Evolutionary conservation across 1,140 invertebrate genomes (phyloP).

Genomic region (Anoplolepis gracilipes): DNA sequence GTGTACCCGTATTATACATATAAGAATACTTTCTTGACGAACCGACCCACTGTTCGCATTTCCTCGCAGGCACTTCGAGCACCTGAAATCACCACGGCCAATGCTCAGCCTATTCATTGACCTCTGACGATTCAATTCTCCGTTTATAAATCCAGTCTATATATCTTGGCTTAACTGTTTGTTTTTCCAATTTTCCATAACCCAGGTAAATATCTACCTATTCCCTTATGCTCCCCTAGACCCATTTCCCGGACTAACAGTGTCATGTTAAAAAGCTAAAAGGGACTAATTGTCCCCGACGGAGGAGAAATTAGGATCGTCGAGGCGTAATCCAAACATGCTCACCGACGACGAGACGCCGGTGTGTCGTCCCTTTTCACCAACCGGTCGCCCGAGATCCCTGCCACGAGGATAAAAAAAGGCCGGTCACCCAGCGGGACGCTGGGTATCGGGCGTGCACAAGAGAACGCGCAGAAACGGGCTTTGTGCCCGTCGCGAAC

Average conservation of each 20-base stretch:
- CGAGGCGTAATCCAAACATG: conserved; percentile 66
- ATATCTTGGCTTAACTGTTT: conserved; percentile 58
- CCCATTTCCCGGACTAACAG: conserved; percentile 22
- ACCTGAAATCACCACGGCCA: conserved; percentile 65
- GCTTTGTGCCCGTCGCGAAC: conserved; percentile 40
- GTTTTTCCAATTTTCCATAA: conserved; percentile 73
- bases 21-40: conserved; percentile 38
- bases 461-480: background rate
- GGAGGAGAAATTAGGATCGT: conserved; percentile 69
- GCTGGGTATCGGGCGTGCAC: conserved; percentile 52
- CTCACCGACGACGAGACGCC: conserved; percentile 10
- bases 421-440: conserved; percentile 66
- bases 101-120: conserved; percentile 46
- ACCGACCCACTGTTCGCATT: conserved; percentile 4
- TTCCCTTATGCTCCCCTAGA: background rate
- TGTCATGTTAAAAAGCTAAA: conserved; percentile 56
- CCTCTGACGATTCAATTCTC: conserved; percentile 71
- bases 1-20: conserved; percentile 1
- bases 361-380: conserved; percentile 52
- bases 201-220: conserved; percentile 58
- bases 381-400: conserved; percentile 15
- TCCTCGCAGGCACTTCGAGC: conserved; percentile 30
- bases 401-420: conserved; percentile 41
- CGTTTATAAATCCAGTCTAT: conserved; percentile 13
- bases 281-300: conserved; percentile 72